phyloP scores from a whole-genome alignment of 2,888 invertebrate genomes.

The Lepeophtheirus nordmannii region DNA sequence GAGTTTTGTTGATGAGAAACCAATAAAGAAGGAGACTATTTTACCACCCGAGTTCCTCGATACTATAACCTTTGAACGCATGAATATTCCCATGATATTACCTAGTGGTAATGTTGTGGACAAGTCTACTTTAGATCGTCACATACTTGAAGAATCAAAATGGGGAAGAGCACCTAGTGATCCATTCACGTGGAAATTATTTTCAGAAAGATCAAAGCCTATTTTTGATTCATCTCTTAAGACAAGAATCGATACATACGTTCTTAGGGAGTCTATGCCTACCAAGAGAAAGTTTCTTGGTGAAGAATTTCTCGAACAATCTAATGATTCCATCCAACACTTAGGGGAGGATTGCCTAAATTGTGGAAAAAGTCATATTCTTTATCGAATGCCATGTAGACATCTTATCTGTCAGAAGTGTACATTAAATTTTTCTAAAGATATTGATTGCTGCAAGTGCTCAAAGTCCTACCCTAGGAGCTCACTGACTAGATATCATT shows the following conservation, averaged over 20 bases:
- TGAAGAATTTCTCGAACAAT: not conserved
- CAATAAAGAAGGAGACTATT: not conserved
- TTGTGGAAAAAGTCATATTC: not conserved
- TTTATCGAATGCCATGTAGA: not conserved
- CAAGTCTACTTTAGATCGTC: slow-evolving; percentile 2
- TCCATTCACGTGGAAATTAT: slow-evolving; percentile 9
- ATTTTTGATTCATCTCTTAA: slow-evolving; percentile 13
- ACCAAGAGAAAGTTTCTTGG: not conserved
- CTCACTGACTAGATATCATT: not conserved
- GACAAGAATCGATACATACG: slow-evolving; percentile 9
- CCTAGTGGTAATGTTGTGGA: slow-evolving; percentile 7
- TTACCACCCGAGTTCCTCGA: not conserved
- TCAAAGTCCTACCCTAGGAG: not conserved
- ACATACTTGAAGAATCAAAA: not conserved
- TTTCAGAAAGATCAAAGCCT: slow-evolving; percentile 1
- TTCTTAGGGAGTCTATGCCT: not conserved
- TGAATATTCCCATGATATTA: slow-evolving; percentile 13
- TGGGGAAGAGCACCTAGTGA: slow-evolving; percentile 16
- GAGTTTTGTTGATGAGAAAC: not conserved
- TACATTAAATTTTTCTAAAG: not conserved
- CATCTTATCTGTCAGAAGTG: not conserved
- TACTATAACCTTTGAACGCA: slow-evolving; percentile 4
- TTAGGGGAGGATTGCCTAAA: not conserved
- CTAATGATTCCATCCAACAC: not conserved
- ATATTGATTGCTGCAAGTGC: not conserved